Evolutionary conservation across 2,888 invertebrate species (phyloP), one percentile per base, ranked within the genome.

Genomic region (Phanerotoma sp.): DNA sequence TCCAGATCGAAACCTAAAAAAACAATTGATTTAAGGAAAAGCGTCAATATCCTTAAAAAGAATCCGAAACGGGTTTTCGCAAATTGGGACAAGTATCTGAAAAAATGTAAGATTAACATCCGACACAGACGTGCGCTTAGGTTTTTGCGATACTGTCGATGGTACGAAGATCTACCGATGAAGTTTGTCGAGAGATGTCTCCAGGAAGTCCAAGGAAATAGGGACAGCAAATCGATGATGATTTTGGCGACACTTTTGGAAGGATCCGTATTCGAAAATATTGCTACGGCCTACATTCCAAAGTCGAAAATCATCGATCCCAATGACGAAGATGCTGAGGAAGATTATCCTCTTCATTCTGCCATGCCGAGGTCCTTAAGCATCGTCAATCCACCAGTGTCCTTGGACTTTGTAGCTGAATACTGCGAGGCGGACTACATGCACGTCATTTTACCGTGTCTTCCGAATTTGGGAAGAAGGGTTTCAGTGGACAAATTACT

Each of bases 131-230:
- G 10, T 3, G 18, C 47, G 13, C 58, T 44, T 20, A 49, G 35
- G 3, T 74, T 74, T 20, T 11, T 75, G 0, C 66, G 41, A 42
- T 18, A 53, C 0, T 35, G 57, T 1, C 65, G 66, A 3, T 75
- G 75, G 75, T 67, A 74, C 49, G 62, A 71, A 13, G 62, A 69
- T 3, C 60, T 75, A 11, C 73, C 74, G 4, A 62, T 70, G 0
- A 66, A 57, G 16, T 70, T 74, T 37, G 51, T 32, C 2, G 25
- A 67, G 0, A 22, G 50, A 13, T 42, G 16, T 7, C 11, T 38
- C 11, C 6, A 38, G 18, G 18, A 25, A 16, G 5, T 44, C 5
- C n/a, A 25, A 0, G 20, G 62, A 2, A 33, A 59, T 1, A 56
- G 64, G 1, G n/a, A 32, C 1, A 4, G 2, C 5, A 9, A 11